These are phyloP conservation scores for Papilio dardanus DNA, from an alignment of 1,140 invertebrate species.

Conservation along the genomic window DNA sequence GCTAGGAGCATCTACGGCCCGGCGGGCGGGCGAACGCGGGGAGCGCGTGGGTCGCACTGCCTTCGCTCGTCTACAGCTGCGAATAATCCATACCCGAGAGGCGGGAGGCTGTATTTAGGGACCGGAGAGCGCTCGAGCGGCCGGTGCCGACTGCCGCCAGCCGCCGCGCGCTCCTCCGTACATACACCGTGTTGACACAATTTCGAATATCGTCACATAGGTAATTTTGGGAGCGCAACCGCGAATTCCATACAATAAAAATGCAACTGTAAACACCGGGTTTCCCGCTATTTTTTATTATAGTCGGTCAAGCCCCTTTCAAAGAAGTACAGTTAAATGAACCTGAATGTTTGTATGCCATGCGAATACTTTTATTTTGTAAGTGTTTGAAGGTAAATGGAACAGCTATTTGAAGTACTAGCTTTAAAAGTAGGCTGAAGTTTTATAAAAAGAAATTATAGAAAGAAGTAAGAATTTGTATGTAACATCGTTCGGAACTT, in stretches of 20 bases:
- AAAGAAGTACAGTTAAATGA: slow-evolving; percentile 18
- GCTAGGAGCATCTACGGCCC: slow-evolving; percentile 41
- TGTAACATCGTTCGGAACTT: background rate
- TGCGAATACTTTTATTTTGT: slow-evolving; percentile 17
- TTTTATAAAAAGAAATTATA: background rate
- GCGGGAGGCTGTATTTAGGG: slow-evolving; percentile 76
- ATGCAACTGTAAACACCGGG: slow-evolving; percentile 31
- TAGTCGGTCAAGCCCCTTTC: slow-evolving; percentile 9
- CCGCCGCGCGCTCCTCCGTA: slow-evolving; percentile 48
- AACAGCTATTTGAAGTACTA: slow-evolving; percentile 1
- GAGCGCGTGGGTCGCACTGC: slow-evolving; percentile 77
- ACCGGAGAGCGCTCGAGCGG: slow-evolving; percentile 70
- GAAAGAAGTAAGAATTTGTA: background rate
- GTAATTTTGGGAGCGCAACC: slow-evolving; percentile 51
- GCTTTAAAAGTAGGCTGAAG: slow-evolving; percentile 9
- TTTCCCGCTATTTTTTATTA: slow-evolving; percentile 19
- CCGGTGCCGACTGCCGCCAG: slow-evolving; percentile 61
- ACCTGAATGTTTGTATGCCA: slow-evolving; percentile 9
- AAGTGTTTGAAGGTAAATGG: background rate
- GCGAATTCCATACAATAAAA: slow-evolving; percentile 27
- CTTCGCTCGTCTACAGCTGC: slow-evolving; percentile 61
- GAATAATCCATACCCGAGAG: slow-evolving; percentile 78
- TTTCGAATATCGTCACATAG: slow-evolving; percentile 72
- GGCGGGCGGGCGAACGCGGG: slow-evolving; percentile 60
- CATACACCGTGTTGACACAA: slow-evolving; percentile 72